A percentile compares a stretch with the other conserved stretches of the same genome.
These are phyloP conservation scores for Drosophila guanche DNA, from an alignment of 1,140 invertebrate genomes.

Conservation along the genomic window DNA sequence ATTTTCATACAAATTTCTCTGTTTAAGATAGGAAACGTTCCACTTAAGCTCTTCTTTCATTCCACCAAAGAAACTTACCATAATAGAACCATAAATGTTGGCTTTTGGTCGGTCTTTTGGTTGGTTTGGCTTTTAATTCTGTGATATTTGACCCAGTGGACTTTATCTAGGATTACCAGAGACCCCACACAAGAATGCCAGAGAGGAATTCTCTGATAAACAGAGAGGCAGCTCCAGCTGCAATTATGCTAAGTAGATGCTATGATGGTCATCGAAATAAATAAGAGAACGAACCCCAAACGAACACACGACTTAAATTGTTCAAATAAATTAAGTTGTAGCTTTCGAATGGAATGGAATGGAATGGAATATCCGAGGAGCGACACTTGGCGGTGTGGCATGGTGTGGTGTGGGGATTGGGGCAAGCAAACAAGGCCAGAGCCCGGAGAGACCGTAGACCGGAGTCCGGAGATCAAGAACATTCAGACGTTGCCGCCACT, in stretches of 20 bases:
- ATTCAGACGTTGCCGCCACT: constrained; percentile 66
- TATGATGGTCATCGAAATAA: constrained; percentile 74
- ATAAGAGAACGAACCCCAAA: constrained; percentile 55
- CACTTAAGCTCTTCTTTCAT: too few relatives aligned
- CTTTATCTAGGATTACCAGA: constrained; percentile 48
- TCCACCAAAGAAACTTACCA: constrained; percentile 5
- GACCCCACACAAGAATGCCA: constrained; percentile 53
- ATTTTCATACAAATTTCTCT: constrained; percentile 7
- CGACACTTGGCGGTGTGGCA: too few relatives aligned
- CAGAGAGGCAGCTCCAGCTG: constrained; percentile 17
- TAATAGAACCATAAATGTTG: constrained; percentile 50
- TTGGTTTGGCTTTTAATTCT: constrained; percentile 29
- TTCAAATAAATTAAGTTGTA: constrained; percentile 83
- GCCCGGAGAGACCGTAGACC: too few relatives aligned
- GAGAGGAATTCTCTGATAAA: not conserved
- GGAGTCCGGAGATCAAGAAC: constrained; percentile 44
- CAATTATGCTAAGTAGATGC: constrained; percentile 79
- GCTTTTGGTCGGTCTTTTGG: constrained; percentile 37
- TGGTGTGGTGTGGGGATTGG: constrained; percentile 67
- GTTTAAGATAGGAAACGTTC: not conserved
- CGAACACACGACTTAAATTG: constrained; percentile 68
- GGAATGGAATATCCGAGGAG: constrained; percentile 5
- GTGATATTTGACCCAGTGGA: constrained; percentile 46
- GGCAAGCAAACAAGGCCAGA: constrained; percentile 65
- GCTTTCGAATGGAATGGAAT: constrained; percentile 69